These are phyloP conservation scores for Pristionchus exspectatus DNA, from an alignment of 2,888 invertebrate species.

Conservation along the genomic window DNA sequence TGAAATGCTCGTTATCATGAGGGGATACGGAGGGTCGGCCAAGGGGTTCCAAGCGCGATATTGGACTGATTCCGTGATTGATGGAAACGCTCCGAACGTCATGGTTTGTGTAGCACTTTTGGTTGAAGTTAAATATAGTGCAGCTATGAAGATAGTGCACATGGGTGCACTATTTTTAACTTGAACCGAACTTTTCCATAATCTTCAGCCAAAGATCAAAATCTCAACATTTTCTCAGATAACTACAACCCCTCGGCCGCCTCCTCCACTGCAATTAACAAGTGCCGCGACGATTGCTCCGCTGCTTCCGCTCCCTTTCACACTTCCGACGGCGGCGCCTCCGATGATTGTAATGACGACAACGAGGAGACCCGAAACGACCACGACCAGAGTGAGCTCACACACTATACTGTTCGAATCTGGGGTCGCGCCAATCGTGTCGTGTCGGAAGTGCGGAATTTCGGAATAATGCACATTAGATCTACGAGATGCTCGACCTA, in stretches of 20 bases:
- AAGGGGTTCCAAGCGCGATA: constrained; percentile 71
- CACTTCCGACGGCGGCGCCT: background rate
- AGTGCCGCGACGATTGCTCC: constrained; percentile 14
- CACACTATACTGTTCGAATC: too few species aligned
- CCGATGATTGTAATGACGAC: constrained; percentile 46
- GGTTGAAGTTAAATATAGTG: too few species aligned
- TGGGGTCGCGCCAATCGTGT: too few species aligned
- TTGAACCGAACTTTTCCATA: background rate
- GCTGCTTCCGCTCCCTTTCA: constrained; percentile 41
- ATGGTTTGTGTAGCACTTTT: background rate
- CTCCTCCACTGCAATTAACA: constrained; percentile 18
- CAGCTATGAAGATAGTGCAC: too few species aligned
- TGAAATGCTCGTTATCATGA: constrained; percentile 75
- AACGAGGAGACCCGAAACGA: background rate
- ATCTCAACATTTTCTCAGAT: background rate
- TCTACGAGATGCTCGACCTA: too few species aligned
- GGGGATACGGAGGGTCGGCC: constrained; percentile 65
- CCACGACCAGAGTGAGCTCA: background rate
- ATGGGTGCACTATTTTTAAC: too few species aligned
- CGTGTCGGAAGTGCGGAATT: too few species aligned
- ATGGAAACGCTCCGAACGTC: background rate
- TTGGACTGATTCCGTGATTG: constrained; percentile 68
- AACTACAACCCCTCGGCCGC: background rate
- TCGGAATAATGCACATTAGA: too few species aligned
- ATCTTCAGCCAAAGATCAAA: background rate